Conservation (phyloP, 2,113 vertebrate species). For the Barnardius zonarius region DNA sequence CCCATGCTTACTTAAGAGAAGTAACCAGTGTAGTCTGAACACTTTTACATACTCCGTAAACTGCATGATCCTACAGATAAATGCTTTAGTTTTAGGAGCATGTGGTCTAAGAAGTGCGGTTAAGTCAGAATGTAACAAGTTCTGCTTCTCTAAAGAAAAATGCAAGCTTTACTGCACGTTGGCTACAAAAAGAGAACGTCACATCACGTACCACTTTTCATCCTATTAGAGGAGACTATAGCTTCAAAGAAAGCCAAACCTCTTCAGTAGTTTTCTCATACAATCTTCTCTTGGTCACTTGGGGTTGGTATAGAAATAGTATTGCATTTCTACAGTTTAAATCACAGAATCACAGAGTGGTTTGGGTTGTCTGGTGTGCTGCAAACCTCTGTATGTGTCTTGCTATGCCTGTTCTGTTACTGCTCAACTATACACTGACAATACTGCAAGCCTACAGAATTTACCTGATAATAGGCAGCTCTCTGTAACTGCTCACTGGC, state of each 20-base stretch:
- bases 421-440: background rate
- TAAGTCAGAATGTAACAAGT: background rate
- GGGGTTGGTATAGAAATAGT: background rate
- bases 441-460: background rate
- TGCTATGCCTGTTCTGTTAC: background rate
- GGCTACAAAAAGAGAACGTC: background rate
- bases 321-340: background rate
- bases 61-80: background rate
- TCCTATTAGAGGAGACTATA: background rate
- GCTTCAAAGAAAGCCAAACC: background rate
- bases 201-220: background rate
- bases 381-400: background rate
- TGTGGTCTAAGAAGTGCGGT: background rate
- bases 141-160: background rate
- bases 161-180: background rate
- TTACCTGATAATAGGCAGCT: slow-evolving; percentile 92
- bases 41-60: background rate
- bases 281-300: background rate
- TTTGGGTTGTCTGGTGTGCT: background rate
- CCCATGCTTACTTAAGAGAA: background rate
- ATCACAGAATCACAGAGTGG: background rate
- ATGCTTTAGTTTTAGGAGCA: background rate
- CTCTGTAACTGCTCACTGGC: slow-evolving; percentile 90
- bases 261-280: background rate
- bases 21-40: background rate